These are phyloP conservation scores for Tenthredo amoena DNA, from an alignment of 2,888 invertebrate genomes.

Conservation along the genomic window DNA sequence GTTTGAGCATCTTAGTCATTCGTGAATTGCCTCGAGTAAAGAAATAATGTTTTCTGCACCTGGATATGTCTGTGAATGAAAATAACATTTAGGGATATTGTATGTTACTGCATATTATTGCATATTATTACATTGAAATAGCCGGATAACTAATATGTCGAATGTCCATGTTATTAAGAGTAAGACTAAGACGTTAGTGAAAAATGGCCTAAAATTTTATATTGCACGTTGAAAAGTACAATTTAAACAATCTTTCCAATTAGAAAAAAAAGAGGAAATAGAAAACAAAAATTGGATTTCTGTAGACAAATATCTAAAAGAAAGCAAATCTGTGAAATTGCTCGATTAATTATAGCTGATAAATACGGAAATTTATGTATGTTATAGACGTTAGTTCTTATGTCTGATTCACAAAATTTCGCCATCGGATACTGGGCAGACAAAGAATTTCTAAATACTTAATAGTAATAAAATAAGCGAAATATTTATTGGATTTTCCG, in stretches of 20 bases:
- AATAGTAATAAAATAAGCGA: not conserved
- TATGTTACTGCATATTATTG: not conserved
- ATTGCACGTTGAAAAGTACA: not conserved
- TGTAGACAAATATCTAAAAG: not conserved
- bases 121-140: not conserved
- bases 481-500: constrained; percentile 8
- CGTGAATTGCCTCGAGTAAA: not conserved
- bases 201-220: constrained; percentile 7
- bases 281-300: not conserved
- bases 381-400: not conserved
- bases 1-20: not conserved
- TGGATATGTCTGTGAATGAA: not conserved
- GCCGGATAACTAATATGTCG: not conserved
- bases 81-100: not conserved
- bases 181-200: not conserved
- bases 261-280: not conserved
- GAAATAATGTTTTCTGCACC: not conserved
- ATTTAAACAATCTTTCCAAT: not conserved
- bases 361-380: not conserved
- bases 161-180: not conserved
- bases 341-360: not conserved
- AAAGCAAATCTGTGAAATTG: not conserved
- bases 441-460: not conserved
- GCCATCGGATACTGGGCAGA: not conserved
- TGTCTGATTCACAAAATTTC: not conserved